phyloP scores from a whole-genome alignment of 2,888 invertebrate genomes.

The Tenthredo notha region DNA sequence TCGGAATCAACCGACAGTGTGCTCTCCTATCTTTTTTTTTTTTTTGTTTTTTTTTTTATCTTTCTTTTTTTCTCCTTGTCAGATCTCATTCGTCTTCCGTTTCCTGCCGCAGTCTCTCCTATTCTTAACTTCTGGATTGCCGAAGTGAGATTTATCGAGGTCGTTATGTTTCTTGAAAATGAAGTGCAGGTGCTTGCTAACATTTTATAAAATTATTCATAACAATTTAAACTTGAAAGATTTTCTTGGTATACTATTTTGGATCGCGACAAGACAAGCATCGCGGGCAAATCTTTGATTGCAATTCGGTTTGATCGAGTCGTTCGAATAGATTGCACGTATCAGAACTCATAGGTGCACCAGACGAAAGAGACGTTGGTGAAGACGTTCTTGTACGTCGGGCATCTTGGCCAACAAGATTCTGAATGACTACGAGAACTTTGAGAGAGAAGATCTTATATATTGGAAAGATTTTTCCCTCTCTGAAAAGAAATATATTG shows the following conservation, averaged over 20 bases:
- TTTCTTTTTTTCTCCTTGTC: slow-evolving; percentile 33
- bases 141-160: slow-evolving; percentile 10
- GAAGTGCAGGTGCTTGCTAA: not conserved
- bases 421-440: not conserved
- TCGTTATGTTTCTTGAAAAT: not conserved
- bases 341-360: not conserved
- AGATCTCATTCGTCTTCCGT: slow-evolving; percentile 25
- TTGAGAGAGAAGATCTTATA: not conserved
- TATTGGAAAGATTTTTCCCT: slow-evolving; percentile 19
- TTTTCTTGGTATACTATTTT: not conserved
- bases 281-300: not conserved
- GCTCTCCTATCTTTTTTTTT: slow-evolving; percentile 26
- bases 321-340: slow-evolving; percentile 6
- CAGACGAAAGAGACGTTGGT: not conserved
- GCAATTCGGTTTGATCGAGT: slow-evolving; percentile 7
- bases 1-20: slow-evolving; percentile 45
- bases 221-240: not conserved
- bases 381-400: not conserved
- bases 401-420: slow-evolving; percentile 2
- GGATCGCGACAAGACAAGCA: not conserved
- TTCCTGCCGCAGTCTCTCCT: slow-evolving; percentile 1
- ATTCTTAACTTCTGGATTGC: slow-evolving; percentile 6
- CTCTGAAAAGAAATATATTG: not conserved
- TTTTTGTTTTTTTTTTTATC: not conserved
- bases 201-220: not conserved